Evolutionary conservation across 2,113 vertebrate genomes (phyloP), one percentile per base, ranked within the genome.

Genomic region (Phylloscopus trochilus): DNA sequence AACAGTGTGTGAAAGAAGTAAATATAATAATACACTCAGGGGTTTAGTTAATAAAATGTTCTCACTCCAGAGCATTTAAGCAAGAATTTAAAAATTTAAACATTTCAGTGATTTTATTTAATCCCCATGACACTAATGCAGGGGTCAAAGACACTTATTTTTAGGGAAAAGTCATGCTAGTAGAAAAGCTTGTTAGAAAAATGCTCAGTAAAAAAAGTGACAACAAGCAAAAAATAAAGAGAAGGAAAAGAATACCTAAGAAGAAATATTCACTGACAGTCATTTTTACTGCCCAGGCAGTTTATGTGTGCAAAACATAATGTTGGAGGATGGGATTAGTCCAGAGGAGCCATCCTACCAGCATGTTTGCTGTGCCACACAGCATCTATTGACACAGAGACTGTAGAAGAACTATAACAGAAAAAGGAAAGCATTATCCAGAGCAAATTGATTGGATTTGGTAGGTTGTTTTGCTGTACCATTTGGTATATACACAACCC

Each of bases 71-170:
- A 92, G 31, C 15, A 62, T 31, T 84, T 79, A 66, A 85, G 8
- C 14, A 75, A 85, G 37, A 89, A 89, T 92, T 95, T 75, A 64
- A 31, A 76, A 84, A 87, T 58, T 81, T 95, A 82, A 93, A 81
- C 18, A 72, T 47, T 94, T 87, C 43, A 53, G 15, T 82, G 49
- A 73, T 91, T 93, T 92, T 82, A 63, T 84, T 84, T 64, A 84
- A 93, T 92, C 58, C 53, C 21, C 30, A 24, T 58, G 37, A 79
- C 49, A 73, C 14, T 64, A 75, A 82, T 43, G 20, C 11, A 79
- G 89, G 89, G 84, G 94, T 95, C 87, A 89, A 82, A 92, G 21
- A 10, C 5, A 41, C 26, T 46, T 91, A 44, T 78, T 91, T 95
- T 84, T 53, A 59, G 13, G 20, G 24, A 63, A 74, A n/a, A 87